These are phyloP conservation scores for Heliconius ismenius DNA, from an alignment of 2,888 invertebrate species.

Conservation along the genomic window DNA sequence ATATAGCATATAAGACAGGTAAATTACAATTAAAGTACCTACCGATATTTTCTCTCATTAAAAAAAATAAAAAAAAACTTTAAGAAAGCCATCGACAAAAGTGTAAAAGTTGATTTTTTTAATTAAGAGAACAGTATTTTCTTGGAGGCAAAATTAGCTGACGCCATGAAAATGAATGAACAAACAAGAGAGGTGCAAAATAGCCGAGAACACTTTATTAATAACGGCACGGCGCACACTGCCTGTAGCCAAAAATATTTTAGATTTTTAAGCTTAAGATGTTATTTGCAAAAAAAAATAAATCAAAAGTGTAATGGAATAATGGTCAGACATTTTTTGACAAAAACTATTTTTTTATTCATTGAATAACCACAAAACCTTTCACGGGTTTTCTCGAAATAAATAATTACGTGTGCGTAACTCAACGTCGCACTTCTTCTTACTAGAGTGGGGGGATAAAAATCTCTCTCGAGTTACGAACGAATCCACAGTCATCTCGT, in stretches of 20 bases:
- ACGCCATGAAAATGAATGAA: constrained; percentile 21
- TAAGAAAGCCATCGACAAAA: neutral
- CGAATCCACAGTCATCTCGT: too few species aligned
- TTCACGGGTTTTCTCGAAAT: too few species aligned
- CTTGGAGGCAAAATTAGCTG: constrained; percentile 19
- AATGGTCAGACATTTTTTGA: neutral
- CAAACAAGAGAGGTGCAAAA: constrained; percentile 21
- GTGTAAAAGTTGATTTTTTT: constrained; percentile 11
- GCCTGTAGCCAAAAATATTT: constrained; percentile 1
- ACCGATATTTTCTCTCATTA: neutral
- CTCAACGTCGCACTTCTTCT: neutral
- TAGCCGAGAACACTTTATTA: constrained; percentile 11
- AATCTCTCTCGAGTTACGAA: too few species aligned
- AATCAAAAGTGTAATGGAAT: neutral
- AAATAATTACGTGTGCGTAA: neutral
- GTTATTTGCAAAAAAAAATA: neutral
- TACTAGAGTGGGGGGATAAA: too few species aligned
- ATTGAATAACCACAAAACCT: too few species aligned
- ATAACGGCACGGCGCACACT: constrained; percentile 5
- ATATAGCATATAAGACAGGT: too few species aligned
- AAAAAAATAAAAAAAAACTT: neutral
- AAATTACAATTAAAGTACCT: neutral
- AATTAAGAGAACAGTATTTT: constrained; percentile 14
- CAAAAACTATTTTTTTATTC: neutral
- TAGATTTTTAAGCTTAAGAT: neutral